Base-by-base conservation (phyloP, 2,888 invertebrate genomes). In the Caenorhabditis sp. region DNA sequence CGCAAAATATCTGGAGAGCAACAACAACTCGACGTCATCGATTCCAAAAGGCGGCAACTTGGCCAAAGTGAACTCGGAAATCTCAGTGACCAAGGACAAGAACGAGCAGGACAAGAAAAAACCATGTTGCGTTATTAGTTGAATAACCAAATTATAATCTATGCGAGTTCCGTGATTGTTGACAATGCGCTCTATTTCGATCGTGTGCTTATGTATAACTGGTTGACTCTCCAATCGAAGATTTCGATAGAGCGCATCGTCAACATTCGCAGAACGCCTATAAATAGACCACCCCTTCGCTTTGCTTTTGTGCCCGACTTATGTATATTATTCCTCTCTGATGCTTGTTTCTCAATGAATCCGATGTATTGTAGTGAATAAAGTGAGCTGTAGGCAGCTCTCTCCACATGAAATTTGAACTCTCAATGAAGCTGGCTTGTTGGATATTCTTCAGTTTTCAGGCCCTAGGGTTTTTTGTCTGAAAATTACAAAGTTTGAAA, bases 31-130 rank as follows among this genome's bases (percentile, higher is more conserved):
- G 0, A 26, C 73, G 2, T 28, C 58, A 19, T 76, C 75, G 0
- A 58, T 72, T 19, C 64, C 51, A 14, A 76, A 76, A 41, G 76
- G 66, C 22, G 73, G 84, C 22, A 86, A 83, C 51, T 10, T 82
- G 38, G 66, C 75, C 16, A 87, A 87, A 59, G 85, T 87, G 28
- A 77, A 87, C 49, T 85, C 85, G 14, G 87, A 87, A 41, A 74
- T 86, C 44, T 87, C 87, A 14, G 84, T 82, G 8, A 69, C 69
- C 10, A 82, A 82, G 35, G 76, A 38, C 10, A 38, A 38, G 12
- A 12, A 38, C 10, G 38, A 6, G 12, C 38, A 38, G 47, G 80
- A 77, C 16, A 84, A 86, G 44, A 82, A 75, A 49, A 87, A 86
- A 66, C 75, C 83, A 26, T 87, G 87, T 54, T 87, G 87, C 58